Base-by-base conservation (phyloP, 2,797 vertebrate genomes). In the Protosalanx chinensis region DNA sequence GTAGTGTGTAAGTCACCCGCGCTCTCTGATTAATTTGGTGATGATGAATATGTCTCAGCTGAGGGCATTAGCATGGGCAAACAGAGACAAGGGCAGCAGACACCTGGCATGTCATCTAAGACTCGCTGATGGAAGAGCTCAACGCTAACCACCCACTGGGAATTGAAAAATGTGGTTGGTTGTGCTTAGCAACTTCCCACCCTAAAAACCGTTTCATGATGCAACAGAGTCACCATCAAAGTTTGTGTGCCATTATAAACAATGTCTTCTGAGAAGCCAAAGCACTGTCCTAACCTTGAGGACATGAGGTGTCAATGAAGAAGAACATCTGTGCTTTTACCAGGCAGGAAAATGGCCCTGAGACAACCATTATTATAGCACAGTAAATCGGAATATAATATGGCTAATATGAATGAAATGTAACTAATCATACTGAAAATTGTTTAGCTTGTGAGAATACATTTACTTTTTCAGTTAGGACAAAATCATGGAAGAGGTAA, bases 1-100 rank as follows among this genome's bases (percentile, higher is more conserved):
- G 91, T 90, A 80, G 16, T 33, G 29, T 81, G 84, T 84, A 84
- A 89, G 84, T 81, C 89, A 84, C 86, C 80, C 49, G 61, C 78
- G 41, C 65, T 82, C 76, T 73, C 90, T 91, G 91, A 93, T 93
- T 93, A 93, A 93, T 91, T 91, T 88, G 88, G 91, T 91, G 93
- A 91, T 91, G 93, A 94, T 89, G 86, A 93, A 94, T 90, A 82
- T 30, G 86, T 84, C 85, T 91, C 91, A 92, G 91, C 92, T 77
- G 91, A 88, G 87, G 87, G 89, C 88, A 85, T 87, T 86, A 87
- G 86, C 87, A 76, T 41, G 74, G 84, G 75, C 63, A 49, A 82
- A 83, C 87, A 84, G 82, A 83, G 84, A 80, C 81, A 76, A 80
- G 78, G 85, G 81, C 80, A 57, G 86, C 77, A 13, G 88, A 90